phyloP scores from a whole-genome alignment of 1,140 invertebrate species.

The Himalopsyche phryganea region DNA sequence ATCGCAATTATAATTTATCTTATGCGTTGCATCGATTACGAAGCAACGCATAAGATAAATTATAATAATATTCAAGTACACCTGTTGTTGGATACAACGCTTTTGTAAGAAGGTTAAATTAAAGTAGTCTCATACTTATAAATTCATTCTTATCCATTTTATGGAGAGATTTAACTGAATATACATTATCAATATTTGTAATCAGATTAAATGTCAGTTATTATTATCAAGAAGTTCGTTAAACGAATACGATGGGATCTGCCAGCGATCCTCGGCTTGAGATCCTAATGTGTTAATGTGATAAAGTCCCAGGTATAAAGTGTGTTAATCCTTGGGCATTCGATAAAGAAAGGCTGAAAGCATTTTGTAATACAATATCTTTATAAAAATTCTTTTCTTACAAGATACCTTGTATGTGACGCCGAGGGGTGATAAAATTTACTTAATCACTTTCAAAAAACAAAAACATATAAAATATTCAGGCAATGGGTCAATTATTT shows the following conservation, averaged over 20 bases:
- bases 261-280: not conserved
- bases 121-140: too few relatives aligned
- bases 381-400: slow-evolving; percentile 7
- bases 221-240: too few relatives aligned
- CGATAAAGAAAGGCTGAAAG: slow-evolving; percentile 15
- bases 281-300: slow-evolving; percentile 1
- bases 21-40: too few relatives aligned
- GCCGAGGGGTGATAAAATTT: slow-evolving; percentile 16
- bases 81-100: too few relatives aligned
- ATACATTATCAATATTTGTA: too few relatives aligned
- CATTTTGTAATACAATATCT: slow-evolving; percentile 23
- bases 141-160: too few relatives aligned
- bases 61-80: too few relatives aligned
- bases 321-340: slow-evolving; percentile 9
- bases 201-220: too few relatives aligned
- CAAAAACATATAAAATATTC: not conserved
- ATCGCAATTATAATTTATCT: too few relatives aligned
- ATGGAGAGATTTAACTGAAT: too few relatives aligned
- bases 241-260: not conserved
- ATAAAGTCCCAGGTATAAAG: slow-evolving; percentile 12
- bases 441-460: not conserved
- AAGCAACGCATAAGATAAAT: too few relatives aligned
- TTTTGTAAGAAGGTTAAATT: too few relatives aligned
- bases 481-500: not conserved
- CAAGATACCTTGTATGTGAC: slow-evolving; percentile 12